A percentile compares a stretch with the other conserved stretches of the same genome.
Evolutionary conservation across 2,113 vertebrate genomes (phyloP).

Genomic region (Nothobranchius furzeri): DNA sequence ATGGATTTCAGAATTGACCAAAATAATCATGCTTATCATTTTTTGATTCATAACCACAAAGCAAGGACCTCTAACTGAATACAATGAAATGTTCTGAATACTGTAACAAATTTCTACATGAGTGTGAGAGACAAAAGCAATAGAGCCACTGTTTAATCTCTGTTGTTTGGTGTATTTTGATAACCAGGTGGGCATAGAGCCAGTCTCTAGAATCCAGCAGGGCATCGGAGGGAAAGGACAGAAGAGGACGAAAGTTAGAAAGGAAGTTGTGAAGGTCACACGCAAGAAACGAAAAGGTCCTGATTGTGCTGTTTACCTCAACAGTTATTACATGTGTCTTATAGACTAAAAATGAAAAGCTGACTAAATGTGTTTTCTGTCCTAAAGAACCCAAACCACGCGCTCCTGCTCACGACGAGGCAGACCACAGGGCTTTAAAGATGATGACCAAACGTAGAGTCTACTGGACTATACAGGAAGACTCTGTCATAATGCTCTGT

Average conservation of each 20-base stretch:
- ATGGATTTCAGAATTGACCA: too few species aligned
- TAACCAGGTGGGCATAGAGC: conserved; percentile 52
- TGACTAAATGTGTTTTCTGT: conserved; percentile 5
- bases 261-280: conserved; percentile 49
- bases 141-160: neutral
- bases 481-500: conserved; percentile 94
- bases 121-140: neutral
- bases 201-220: conserved; percentile 59
- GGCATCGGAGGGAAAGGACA: conserved; percentile 67
- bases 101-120: too few species aligned
- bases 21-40: too few species aligned
- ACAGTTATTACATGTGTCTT: fast-evolving
- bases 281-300: conserved; percentile 68
- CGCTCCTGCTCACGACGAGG: conserved; percentile 84
- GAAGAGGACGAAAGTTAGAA: conserved; percentile 64
- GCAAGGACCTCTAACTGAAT: too few species aligned
- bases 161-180: neutral
- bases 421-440: conserved; percentile 88
- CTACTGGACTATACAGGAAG: conserved; percentile 89
- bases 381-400: conserved; percentile 55
- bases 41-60: too few species aligned
- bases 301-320: neutral
- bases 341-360: neutral
- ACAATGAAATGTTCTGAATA: too few species aligned
- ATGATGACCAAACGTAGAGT: conserved; percentile 93